phyloP scores from a whole-genome alignment of 2,888 invertebrate species.

The Rhagonycha lutea region DNA sequence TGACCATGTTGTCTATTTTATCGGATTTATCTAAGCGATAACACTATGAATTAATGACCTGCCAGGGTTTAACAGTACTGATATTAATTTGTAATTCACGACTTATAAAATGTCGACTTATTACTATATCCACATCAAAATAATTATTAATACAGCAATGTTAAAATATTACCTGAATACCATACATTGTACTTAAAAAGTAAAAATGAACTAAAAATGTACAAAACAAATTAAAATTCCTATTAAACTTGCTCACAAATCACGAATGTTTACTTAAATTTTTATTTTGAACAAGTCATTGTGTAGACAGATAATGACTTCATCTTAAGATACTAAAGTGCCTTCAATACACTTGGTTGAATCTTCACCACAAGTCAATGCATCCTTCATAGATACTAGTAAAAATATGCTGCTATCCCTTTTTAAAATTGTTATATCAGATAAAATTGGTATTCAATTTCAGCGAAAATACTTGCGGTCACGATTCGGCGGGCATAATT shows the following conservation, averaged over 20 bases:
- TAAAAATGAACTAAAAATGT: not conserved
- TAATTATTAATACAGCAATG: not conserved
- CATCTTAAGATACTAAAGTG: conserved; percentile 38
- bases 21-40: not conserved
- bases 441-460: conserved; percentile 25
- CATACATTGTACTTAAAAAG: not conserved
- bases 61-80: not conserved
- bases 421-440: conserved; percentile 6
- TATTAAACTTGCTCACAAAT: conserved; percentile 18
- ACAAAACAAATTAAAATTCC: not conserved
- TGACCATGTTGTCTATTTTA: not conserved
- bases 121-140: not conserved
- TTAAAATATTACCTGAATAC: not conserved
- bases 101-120: not conserved
- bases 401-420: not conserved
- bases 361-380: not conserved
- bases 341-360: conserved; percentile 17
- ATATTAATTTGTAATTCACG: not conserved
- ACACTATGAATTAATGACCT: not conserved
- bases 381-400: not conserved
- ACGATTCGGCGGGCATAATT: conserved; percentile 41
- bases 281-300: conserved; percentile 43
- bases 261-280: conserved; percentile 40
- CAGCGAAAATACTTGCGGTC: conserved; percentile 32
- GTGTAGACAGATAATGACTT: conserved; percentile 43